Percentiles rank a stretch among this genome's conserved stretches.
These are phyloP conservation scores for Cylloceria caligata DNA, from an alignment of 2,888 invertebrate genomes.

Conservation along the genomic window DNA sequence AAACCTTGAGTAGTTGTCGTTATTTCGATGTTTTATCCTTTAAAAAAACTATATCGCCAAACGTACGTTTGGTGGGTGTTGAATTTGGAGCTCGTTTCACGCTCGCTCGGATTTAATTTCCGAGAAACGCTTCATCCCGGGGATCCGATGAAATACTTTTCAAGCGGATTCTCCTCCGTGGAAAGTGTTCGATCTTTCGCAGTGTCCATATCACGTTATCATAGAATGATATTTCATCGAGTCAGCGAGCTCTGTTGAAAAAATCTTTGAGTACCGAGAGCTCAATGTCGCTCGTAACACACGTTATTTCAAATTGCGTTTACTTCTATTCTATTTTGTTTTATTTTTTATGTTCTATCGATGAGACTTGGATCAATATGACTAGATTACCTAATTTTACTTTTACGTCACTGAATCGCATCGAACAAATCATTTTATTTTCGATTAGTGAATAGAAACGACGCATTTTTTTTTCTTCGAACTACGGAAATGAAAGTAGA, in stretches of 20 bases:
- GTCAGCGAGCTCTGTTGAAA: not conserved
- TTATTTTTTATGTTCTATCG: not conserved
- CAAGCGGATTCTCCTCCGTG: not conserved
- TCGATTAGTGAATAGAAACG: constrained; percentile 2
- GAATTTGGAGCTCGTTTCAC: not conserved
- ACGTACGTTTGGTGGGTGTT: not conserved
- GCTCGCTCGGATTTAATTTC: not conserved
- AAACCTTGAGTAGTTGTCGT: constrained; percentile 66
- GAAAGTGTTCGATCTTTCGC: not conserved
- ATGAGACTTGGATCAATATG: not conserved
- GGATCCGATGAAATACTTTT: not conserved
- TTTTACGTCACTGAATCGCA: not conserved
- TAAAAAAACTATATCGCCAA: constrained; percentile 10
- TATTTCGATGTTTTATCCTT: not conserved
- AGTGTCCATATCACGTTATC: constrained; percentile 12
- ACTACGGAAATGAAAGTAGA: constrained; percentile 8
- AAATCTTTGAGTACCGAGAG: constrained; percentile 14
- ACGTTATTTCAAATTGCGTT: constrained; percentile 8
- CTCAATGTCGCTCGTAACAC: not conserved
- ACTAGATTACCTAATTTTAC: not conserved
- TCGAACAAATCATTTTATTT: not conserved
- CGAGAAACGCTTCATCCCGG: not conserved
- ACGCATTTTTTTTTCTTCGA: constrained; percentile 1
- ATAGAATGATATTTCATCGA: constrained; percentile 13
- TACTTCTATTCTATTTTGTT: not conserved